phyloP scores from a whole-genome alignment of 2,888 invertebrate species.

The Panopea generosa region DNA sequence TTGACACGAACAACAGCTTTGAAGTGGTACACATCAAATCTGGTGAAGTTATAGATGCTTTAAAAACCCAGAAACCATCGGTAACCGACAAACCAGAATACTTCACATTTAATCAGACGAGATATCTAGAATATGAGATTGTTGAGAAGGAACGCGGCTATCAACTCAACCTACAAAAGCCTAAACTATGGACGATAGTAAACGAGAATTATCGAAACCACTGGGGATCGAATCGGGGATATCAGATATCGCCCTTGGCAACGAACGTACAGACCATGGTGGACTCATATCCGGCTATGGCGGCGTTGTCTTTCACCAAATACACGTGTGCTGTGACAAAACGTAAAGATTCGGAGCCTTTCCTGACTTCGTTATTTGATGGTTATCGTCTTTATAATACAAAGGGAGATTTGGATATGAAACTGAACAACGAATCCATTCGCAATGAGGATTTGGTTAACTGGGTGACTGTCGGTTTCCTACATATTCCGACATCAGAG shows the following conservation, averaged over 20 bases:
- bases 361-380: conserved; percentile 34
- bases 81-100: conserved; percentile 29
- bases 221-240: conserved; percentile 58
- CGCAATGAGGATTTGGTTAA: conserved; percentile 57
- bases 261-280: conserved; percentile 22
- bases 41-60: conserved; percentile 43
- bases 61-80: conserved; percentile 31
- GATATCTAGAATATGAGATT: conserved; percentile 46
- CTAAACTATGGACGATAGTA: conserved; percentile 57
- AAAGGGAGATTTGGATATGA: conserved; percentile 20
- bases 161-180: conserved; percentile 37
- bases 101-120: conserved; percentile 51
- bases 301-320: conserved; percentile 48
- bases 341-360: conserved; percentile 53
- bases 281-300: conserved; percentile 24
- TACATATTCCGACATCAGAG: conserved; percentile 59
- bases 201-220: conserved; percentile 59
- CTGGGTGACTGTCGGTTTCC: conserved; percentile 58
- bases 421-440: conserved; percentile 53
- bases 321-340: conserved; percentile 58
- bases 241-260: conserved; percentile 43
- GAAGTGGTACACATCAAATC: conserved; percentile 54
- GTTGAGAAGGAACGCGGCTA: conserved; percentile 47
- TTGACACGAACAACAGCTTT: conserved; percentile 56
- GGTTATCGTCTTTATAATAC: conserved; percentile 18